Percentiles rank a stretch among this genome's conserved stretches.
Conservation (phyloP, 2,888 invertebrate species). For the Tachystola acroxantha region DNA sequence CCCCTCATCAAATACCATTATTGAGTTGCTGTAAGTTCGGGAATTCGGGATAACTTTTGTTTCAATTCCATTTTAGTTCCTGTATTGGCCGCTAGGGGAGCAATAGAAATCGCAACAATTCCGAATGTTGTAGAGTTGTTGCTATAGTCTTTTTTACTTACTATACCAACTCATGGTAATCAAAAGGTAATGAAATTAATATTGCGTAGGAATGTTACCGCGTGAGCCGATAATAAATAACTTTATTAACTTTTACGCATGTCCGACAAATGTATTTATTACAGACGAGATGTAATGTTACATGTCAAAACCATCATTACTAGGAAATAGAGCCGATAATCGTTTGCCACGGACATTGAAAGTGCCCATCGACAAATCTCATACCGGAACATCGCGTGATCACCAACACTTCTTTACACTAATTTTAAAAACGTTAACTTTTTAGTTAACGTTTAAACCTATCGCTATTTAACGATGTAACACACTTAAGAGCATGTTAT, state of each 20-base stretch:
- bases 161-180: too few relatives aligned
- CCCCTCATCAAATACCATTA: too few relatives aligned
- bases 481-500: constrained; percentile 33
- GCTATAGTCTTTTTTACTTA: too few relatives aligned
- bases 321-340: constrained; percentile 6
- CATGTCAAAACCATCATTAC: constrained; percentile 7
- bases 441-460: constrained; percentile 28
- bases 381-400: constrained; percentile 45
- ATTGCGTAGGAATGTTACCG: too few relatives aligned
- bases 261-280: constrained; percentile 5
- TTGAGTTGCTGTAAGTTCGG: too few relatives aligned
- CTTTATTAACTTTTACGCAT: constrained; percentile 7
- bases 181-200: too few relatives aligned
- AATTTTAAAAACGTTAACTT: constrained; percentile 33
- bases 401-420: constrained; percentile 41
- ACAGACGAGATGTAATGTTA: constrained; percentile 3
- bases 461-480: constrained; percentile 36
- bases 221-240: too few relatives aligned
- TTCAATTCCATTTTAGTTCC: too few relatives aligned
- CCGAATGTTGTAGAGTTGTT: too few relatives aligned
- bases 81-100: too few relatives aligned
- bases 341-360: constrained; percentile 1
- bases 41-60: too few relatives aligned
- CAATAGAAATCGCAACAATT: too few relatives aligned
- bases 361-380: constrained; percentile 5